Evolutionary conservation across 2,888 invertebrate species (phyloP).

Genomic region (Salpingus planirostris): DNA sequence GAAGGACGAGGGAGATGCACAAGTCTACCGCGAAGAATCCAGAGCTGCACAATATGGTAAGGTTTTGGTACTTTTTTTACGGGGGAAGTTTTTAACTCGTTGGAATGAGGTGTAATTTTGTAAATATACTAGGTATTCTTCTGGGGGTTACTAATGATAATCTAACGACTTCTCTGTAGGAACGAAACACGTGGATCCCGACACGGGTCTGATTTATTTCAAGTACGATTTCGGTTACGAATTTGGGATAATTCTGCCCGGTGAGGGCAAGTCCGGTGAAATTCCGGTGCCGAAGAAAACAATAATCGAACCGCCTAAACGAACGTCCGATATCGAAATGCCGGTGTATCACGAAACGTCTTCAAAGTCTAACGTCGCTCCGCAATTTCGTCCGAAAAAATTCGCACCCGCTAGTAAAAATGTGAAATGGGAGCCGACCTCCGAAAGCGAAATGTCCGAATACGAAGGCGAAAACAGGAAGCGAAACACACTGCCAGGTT

Average conservation of each 20-base stretch:
- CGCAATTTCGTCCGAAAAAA: conserved; percentile 40
- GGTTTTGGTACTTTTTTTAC: conserved; percentile 23
- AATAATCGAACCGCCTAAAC: conserved; percentile 45
- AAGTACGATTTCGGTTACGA: conserved; percentile 77
- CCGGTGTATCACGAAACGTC: conserved; percentile 59
- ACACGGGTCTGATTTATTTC: conserved; percentile 69
- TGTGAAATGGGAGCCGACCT: conserved; percentile 53
- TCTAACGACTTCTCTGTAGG: conserved; percentile 41
- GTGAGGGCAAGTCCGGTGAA: conserved; percentile 47
- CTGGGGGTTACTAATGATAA: background rate
- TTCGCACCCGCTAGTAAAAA: conserved; percentile 40
- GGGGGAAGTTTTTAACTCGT: background rate
- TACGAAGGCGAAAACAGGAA: conserved; percentile 44
- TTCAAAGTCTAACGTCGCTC: conserved; percentile 23
- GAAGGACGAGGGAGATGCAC: conserved; percentile 48
- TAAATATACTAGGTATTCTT: no score
- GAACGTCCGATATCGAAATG: conserved; percentile 52
- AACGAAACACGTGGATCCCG: conserved; percentile 67
- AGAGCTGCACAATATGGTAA: conserved; percentile 63
- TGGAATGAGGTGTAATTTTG: conserved; percentile 1
- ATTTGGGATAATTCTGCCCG: conserved; percentile 63
- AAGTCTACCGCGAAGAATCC: conserved; percentile 62
- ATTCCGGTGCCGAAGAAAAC: conserved; percentile 42
- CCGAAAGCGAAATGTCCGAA: conserved; percentile 55
- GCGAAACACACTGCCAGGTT: conserved; percentile 30